Evolutionary conservation across 2,888 invertebrate genomes (phyloP).

Genomic region (Xanthia togata): DNA sequence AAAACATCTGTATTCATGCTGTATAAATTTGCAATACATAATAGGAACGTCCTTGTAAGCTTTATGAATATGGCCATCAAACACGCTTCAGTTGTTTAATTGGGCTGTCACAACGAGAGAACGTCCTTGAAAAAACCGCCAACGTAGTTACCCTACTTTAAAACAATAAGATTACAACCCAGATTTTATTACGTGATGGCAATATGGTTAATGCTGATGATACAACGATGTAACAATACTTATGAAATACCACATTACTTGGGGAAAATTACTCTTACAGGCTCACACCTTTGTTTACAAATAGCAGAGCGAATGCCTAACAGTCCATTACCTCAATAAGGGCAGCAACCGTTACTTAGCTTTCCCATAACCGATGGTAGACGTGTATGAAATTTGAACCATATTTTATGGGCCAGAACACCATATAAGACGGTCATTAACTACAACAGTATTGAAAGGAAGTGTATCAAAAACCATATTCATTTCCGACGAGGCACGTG

Average conservation of each 20-base stretch:
- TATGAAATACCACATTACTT: slow-evolving; percentile 60
- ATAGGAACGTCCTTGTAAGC: slow-evolving; percentile 56
- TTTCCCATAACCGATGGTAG: slow-evolving; percentile 75
- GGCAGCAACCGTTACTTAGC: slow-evolving; percentile 81
- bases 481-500: slow-evolving; percentile 72
- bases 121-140: slow-evolving; percentile 57
- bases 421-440: slow-evolving; percentile 81
- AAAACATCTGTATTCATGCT: slow-evolving; percentile 25
- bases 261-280: slow-evolving; percentile 60
- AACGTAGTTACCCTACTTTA: slow-evolving; percentile 60
- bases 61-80: slow-evolving; percentile 51
- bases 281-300: slow-evolving; percentile 80
- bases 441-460: slow-evolving; percentile 81
- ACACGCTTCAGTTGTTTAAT: slow-evolving; percentile 56
- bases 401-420: slow-evolving; percentile 66
- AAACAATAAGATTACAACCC: slow-evolving; percentile 65
- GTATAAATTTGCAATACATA: slow-evolving; percentile 49
- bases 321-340: slow-evolving; percentile 67
- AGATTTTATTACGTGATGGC: slow-evolving; percentile 62
- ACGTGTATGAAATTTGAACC: slow-evolving; percentile 84
- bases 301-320: slow-evolving; percentile 68
- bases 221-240: slow-evolving; percentile 66
- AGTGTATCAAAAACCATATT: slow-evolving; percentile 83
- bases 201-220: slow-evolving; percentile 68
- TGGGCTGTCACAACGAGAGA: slow-evolving; percentile 40